Base-by-base conservation (phyloP, 2,113 vertebrate genomes). In the Trematomus loennbergii region DNA sequence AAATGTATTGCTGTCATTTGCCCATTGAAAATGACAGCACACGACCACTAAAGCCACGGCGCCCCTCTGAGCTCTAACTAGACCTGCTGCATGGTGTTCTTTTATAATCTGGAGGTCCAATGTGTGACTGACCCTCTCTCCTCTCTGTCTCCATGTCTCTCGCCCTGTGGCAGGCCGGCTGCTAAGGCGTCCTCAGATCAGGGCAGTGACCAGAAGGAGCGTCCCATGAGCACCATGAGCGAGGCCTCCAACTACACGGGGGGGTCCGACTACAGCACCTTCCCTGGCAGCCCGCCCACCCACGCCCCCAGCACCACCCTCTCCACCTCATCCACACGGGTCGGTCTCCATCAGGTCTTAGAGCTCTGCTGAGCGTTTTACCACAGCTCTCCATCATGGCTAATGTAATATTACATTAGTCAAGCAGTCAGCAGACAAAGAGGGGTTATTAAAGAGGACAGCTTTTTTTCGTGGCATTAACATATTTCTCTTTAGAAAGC, bases 161-260 rank as follows among this genome's bases (percentile, higher is more conserved):
- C 49, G 10, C 49, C 54, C 70, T 59, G 93, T 73, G 91, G 71
- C 93, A 98, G 98, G 90, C 91, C 96, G 1, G 94, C 95, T 79
- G 90, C 94, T 25, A 92, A 96, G 65, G 92, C 95, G 65, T 85
- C 82, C 0, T 88, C 89, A n/a, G 90, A 93, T 62, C 86, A 87
- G 62, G 76, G 65, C 48, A 84, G 78, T 84, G 97, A 97, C 71
- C 96, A 97, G 90, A 98, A 97, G 88, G 97, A 99, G 17, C 94
- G 96, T 74, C 96, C 97, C 54, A 86, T 94, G 84, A 98, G 96
- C 95, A 94, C 96, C 95, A 95, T 96, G 89, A 97, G 96, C 63
- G 98, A 99, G 90, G 96, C 96, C 33, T 96, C 96, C 25, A 98
- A 96, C 94, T 98, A 97, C 93, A 99, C 95, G 0, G 93, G 93